A percentile compares a stretch with the other conserved stretches of the same genome.
phyloP scores from a whole-genome alignment of 2,113 vertebrate genomes.

The Cathartes aura region DNA sequence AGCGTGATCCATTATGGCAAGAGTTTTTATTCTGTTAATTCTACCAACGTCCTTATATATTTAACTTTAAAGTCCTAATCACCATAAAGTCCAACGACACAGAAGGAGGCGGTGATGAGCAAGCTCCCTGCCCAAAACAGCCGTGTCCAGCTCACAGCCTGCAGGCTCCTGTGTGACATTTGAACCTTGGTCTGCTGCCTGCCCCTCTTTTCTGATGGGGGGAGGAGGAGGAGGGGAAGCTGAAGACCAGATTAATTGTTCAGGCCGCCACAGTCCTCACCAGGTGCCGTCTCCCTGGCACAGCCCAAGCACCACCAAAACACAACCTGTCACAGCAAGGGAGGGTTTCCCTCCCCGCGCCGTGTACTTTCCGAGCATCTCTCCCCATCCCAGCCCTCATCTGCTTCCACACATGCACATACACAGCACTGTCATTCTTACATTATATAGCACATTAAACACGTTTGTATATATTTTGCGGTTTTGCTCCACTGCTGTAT shows the following conservation, averaged over 20 bases:
- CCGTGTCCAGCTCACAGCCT: not conserved
- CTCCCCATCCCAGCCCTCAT: not conserved
- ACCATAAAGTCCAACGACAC: not conserved
- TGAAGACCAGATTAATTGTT: not conserved
- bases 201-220: not conserved
- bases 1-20: not conserved
- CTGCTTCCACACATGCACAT: accelerated
- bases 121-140: not conserved
- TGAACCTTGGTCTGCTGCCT: not conserved
- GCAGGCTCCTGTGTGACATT: not conserved
- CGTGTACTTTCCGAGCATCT: accelerated
- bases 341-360: not conserved
- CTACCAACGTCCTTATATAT: accelerated
- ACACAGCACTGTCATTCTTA: not conserved
- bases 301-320: not conserved
- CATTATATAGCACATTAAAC: accelerated
- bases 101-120: not conserved
- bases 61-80: not conserved
- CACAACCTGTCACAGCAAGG: not conserved
- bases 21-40: not conserved
- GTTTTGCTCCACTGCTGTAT: accelerated
- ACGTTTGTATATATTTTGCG: accelerated
- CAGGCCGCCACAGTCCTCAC: accelerated
- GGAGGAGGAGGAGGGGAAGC: not conserved
- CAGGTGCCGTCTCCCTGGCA: not conserved